These are phyloP conservation scores for Sogatella furcifera DNA, from an alignment of 1,140 invertebrate species.

Conservation along the genomic window DNA sequence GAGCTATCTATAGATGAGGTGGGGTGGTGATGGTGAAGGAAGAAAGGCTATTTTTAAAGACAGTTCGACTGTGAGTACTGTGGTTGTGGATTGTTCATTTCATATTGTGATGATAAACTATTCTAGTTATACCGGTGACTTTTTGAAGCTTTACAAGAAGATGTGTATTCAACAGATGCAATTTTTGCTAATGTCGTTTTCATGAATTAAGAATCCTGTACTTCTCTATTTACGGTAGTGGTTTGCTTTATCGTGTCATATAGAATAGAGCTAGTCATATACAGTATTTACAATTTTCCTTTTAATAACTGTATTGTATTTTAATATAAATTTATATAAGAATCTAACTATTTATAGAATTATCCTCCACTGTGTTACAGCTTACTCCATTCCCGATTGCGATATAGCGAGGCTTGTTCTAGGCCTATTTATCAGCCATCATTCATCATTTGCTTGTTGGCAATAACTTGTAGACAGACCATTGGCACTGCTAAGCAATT, in stretches of 20 bases:
- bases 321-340: slow-evolving; percentile 10
- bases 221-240: neutral
- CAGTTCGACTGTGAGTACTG: neutral
- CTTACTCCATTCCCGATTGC: neutral
- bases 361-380: neutral
- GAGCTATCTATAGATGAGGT: neutral
- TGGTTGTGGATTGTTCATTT: slow-evolving; percentile 14
- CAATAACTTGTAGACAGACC: too few species aligned
- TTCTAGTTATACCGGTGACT: slow-evolving; percentile 13
- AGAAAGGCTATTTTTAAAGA: neutral
- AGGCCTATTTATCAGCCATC: neutral
- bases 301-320: slow-evolving; percentile 6
- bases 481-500: too few species aligned
- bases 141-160: slow-evolving; percentile 16
- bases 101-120: slow-evolving; percentile 13
- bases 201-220: slow-evolving; percentile 9
- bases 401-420: neutral
- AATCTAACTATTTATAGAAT: neutral
- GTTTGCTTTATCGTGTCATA: slow-evolving; percentile 15
- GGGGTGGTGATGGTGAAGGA: neutral
- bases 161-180: slow-evolving; percentile 13
- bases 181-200: slow-evolving; percentile 15
- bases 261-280: slow-evolving; percentile 11
- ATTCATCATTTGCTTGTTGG: neutral
- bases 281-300: neutral